Percentiles rank a stretch among this genome's conserved stretches.
Evolutionary conservation across 2,888 invertebrate species (phyloP).

Genomic region (Drosophila kuntzei): DNA sequence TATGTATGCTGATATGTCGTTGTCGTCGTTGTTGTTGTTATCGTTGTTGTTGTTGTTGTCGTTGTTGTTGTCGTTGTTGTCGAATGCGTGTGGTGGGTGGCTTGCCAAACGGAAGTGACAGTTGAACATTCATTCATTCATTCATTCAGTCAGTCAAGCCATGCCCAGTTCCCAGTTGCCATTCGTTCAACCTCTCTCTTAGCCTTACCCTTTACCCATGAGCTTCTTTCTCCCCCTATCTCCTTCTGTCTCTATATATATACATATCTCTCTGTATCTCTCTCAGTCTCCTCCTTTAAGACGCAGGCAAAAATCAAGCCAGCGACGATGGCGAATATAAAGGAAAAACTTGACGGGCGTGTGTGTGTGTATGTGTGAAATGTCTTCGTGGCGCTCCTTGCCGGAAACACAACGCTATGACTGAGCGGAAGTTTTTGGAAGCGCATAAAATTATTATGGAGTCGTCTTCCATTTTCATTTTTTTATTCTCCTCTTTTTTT

Average conservation of each 20-base stretch:
- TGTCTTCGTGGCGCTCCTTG: constrained; percentile 57
- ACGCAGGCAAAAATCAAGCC: constrained; percentile 69
- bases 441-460: constrained; percentile 79
- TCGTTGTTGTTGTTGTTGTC: constrained; percentile 12
- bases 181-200: constrained; percentile 1
- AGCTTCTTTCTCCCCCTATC: background rate
- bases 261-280: background rate
- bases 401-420: constrained; percentile 66
- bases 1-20: constrained; percentile 59
- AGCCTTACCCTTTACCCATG: constrained; percentile 7
- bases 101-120: constrained; percentile 73
- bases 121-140: constrained; percentile 78
- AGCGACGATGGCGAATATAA: constrained; percentile 70
- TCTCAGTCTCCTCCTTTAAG: constrained; percentile 9
- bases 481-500: constrained; percentile 3
- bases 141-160: constrained; percentile 46
- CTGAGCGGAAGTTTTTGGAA: constrained; percentile 71
- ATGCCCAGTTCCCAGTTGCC: constrained; percentile 34
- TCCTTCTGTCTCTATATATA: background rate
- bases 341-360: constrained; percentile 72
- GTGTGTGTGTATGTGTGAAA: constrained; percentile 38
- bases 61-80: constrained; percentile 24
- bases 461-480: constrained; percentile 70
- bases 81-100: constrained; percentile 48
- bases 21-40: constrained; percentile 16